Evolutionary conservation across 2,113 vertebrate species (phyloP), one percentile per base, ranked within the genome.

Genomic region (Atherinomorus stipes): DNA sequence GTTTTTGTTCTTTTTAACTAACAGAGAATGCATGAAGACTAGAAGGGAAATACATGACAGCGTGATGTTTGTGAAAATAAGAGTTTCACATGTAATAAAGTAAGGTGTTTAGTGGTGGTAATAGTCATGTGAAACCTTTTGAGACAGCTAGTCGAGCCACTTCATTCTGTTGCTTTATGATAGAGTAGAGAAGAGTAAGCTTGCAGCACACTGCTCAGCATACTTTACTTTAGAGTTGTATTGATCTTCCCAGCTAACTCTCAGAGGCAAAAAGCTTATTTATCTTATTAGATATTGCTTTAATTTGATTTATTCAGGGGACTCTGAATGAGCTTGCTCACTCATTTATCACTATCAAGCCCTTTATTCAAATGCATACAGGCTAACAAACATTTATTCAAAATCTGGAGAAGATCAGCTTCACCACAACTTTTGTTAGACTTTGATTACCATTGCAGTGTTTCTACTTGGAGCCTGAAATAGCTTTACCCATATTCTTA

Each of bases 291-390:
- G 28, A 9, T n/a, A 10, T 67, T 31, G 13, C 25, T 62, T 42
- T 64, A 49, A 57, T 50, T 77, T 34, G 4, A 9, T 34, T 67
- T 45, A 69, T 49, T 65, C 1, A 64, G 19, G 4, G 12, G 9
- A 37, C 25, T 64, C 12, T 45, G 8, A 71, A 56, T 26, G 25
- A 49, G 23, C 45, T 40, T 42, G 5, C 19, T 34, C 23, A 25
- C 59, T 51, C 16, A 3, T 82, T 71, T 34, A 47, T 83, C 70
- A 62, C 45, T 23, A 64, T 59, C 40, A 6, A 44, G 12, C 61
- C 23, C 44, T 68, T 22, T 22, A 1, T 42, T 42, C 23, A 66
- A 58, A 60, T 54, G 60, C 66, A 16, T 44, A 22, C 50, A 52
- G 7, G 1, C 26, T 53, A 9, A 64, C 4, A 68, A 61, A 31